phyloP scores from a whole-genome alignment of 2,797 vertebrate genomes.

The Molossus molossus region DNA sequence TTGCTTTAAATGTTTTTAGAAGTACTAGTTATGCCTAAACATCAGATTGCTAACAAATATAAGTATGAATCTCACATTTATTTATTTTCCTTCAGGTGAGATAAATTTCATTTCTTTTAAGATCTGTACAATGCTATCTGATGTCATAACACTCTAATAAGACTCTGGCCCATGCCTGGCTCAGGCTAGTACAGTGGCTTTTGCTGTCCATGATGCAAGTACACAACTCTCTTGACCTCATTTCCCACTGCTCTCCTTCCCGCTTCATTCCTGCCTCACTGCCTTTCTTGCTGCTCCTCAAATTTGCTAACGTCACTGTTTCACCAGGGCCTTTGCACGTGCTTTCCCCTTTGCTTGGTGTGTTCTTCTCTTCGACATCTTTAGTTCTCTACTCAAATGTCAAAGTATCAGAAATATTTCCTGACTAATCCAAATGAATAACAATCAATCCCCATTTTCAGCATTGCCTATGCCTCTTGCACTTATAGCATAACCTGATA shows the following conservation, averaged over 20 bases:
- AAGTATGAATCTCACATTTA: neutral
- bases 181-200: neutral
- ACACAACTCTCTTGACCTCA: neutral
- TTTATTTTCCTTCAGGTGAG: neutral
- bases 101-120: neutral
- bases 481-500: neutral
- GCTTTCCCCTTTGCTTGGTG: neutral
- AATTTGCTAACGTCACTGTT: neutral
- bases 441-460: neutral
- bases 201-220: rapidly evolving
- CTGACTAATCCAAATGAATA: neutral
- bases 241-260: neutral
- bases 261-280: neutral
- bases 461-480: neutral
- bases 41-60: neutral
- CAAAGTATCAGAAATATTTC: neutral
- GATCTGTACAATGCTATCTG: neutral
- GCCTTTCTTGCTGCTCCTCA: neutral
- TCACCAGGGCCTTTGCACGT: neutral
- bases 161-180: neutral
- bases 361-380: neutral
- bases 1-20: conserved; percentile 32
- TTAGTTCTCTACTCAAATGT: neutral
- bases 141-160: neutral
- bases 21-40: neutral